Base-by-base conservation (phyloP, 2,888 invertebrate genomes). In the Cheilosia vernalis region DNA sequence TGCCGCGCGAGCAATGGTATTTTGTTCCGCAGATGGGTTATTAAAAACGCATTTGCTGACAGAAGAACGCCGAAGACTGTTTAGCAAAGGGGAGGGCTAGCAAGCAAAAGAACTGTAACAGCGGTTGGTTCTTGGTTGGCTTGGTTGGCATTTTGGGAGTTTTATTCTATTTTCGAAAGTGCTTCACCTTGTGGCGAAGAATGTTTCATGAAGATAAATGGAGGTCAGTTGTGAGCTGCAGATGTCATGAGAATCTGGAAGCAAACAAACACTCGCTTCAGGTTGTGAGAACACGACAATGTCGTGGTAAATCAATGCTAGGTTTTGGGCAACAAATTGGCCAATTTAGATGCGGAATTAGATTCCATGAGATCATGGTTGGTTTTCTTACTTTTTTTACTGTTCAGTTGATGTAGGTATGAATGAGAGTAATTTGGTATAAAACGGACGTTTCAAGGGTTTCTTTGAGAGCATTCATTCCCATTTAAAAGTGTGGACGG, bases 11-110 rank as follows among this genome's bases (percentile, higher is more conserved):
- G 63, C 53, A 17, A 61, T 84, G 80, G 78, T 73, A 73, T 80
- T 73, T 74, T 63, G 21, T 74, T 64, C 53, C 21, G 51, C 24
- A 51, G 55, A 33, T 74, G 56, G 53, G 69, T 74, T 84, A 84
- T 84, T 84, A 84, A 76, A 76, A 70, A 76, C 74, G 64, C 84
- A 79, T 84, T 74, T 84, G 70, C 47, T 55, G 19, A 30, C 27
- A 21, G 21, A 21, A 49, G 42, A 55, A 55, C 30, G 30, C 30
- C 9, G 30, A 30, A 7, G 7, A 30, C 30, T 30, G 33, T 27
- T 33, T 69, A 42, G 58, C 42, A 56, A 61, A 19, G 19, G 44
- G 55, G 15, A 10, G 15, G 42, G 49, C 44, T 56, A 27, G 53
- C 17, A 21, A 49, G 61, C 61, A 55, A 19, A 73, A 53, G 21